Evolutionary conservation across 2,888 invertebrate genomes (phyloP).

Genomic region (Drosophila cyrtoloma): DNA sequence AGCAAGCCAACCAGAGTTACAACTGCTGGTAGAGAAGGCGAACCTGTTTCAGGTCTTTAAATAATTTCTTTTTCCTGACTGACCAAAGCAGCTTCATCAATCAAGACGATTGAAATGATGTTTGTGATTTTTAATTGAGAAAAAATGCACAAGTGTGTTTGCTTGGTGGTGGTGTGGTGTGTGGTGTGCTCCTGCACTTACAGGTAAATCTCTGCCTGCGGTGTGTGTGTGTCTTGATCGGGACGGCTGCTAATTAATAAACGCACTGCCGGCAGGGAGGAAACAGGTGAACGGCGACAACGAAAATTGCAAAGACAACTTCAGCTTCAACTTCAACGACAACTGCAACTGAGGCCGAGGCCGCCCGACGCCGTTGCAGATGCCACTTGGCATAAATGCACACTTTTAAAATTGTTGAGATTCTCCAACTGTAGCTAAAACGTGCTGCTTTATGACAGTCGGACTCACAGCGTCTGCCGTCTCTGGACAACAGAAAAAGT

Average conservation of each 20-base stretch:
- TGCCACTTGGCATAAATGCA: slow-evolving; percentile 81
- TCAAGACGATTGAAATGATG: slow-evolving; percentile 67
- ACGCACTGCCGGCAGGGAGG: slow-evolving; percentile 50
- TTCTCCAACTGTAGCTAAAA: slow-evolving; percentile 80
- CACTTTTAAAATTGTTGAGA: slow-evolving; percentile 81
- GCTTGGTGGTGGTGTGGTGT: background rate
- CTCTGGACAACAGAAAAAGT: slow-evolving; percentile 55
- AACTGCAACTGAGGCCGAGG: slow-evolving; percentile 15
- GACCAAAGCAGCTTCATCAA: slow-evolving; percentile 27
- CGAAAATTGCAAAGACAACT: slow-evolving; percentile 46
- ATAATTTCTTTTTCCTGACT: slow-evolving; percentile 67
- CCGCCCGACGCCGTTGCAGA: slow-evolving; percentile 64
- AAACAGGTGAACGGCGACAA: slow-evolving; percentile 39
- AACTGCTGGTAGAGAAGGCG: slow-evolving; percentile 37
- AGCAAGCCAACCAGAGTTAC: slow-evolving; percentile 31
- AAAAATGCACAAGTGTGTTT: slow-evolving; percentile 48
- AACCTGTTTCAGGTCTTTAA: slow-evolving; percentile 66
- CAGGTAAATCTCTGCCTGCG: slow-evolving; percentile 32
- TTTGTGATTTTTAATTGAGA: slow-evolving; percentile 74
- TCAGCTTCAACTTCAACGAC: slow-evolving; percentile 31
- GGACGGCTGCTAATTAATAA: slow-evolving; percentile 77
- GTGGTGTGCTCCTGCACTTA: slow-evolving; percentile 11
- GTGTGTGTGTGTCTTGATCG: slow-evolving; percentile 41
- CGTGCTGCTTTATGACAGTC: slow-evolving; percentile 78
- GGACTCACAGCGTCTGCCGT: slow-evolving; percentile 30